These are phyloP conservation scores for Passer montanus DNA, from an alignment of 2,113 vertebrate species.

Conservation along the genomic window DNA sequence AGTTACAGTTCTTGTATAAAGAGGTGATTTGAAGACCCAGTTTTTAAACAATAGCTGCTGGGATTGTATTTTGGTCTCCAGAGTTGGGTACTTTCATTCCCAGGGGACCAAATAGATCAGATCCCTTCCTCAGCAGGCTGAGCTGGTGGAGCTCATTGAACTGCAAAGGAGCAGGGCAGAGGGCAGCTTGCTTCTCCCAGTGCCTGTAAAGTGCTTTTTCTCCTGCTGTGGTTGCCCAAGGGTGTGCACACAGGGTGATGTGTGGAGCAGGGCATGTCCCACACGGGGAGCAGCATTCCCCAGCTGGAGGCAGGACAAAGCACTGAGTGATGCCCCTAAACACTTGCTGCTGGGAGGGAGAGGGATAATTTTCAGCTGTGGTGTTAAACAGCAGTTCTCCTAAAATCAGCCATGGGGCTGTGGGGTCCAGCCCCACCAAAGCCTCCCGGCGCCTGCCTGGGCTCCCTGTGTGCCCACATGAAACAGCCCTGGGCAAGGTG, in stretches of 20 bases:
- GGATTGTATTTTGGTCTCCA: background rate
- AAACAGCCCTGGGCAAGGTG: background rate
- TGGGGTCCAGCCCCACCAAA: background rate
- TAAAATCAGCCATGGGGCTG: background rate
- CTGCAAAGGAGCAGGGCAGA: background rate
- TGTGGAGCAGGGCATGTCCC: background rate
- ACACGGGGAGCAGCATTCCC: background rate
- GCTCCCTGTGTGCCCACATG: background rate
- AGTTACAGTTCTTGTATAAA: background rate
- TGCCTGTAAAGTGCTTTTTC: background rate
- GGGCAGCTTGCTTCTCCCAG: background rate
- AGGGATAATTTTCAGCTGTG: background rate
- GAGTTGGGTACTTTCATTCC: background rate
- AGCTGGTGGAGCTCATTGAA: background rate
- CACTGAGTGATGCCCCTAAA: background rate
- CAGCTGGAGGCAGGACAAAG: background rate
- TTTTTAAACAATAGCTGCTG: background rate
- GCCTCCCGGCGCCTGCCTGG: background rate
- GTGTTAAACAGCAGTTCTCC: background rate
- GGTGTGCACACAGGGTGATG: background rate
- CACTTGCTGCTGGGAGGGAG: background rate
- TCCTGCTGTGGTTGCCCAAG: background rate
- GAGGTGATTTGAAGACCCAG: background rate
- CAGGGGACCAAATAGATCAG: background rate
- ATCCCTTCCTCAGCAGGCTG: background rate